phyloP scores from a whole-genome alignment of 2,113 vertebrate species.

The Percopsis transmontana region DNA sequence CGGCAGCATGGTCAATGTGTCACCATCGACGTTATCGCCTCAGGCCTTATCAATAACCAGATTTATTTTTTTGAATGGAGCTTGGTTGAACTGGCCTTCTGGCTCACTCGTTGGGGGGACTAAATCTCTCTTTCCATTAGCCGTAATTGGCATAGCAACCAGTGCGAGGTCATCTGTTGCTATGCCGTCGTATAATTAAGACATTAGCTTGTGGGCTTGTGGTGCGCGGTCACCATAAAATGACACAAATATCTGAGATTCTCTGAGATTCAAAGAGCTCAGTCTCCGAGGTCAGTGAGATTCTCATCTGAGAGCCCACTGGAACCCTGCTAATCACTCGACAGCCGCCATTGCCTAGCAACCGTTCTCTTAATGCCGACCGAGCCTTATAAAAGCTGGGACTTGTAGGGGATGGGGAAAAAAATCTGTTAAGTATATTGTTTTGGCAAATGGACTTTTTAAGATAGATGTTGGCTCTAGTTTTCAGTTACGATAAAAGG shows the following conservation, averaged over 20 bases:
- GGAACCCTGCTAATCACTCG: conserved; percentile 46
- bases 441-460: conserved; percentile 22
- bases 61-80: not conserved
- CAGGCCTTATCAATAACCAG: too few species aligned
- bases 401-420: not conserved
- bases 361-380: conserved; percentile 34
- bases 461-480: not conserved
- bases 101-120: not conserved
- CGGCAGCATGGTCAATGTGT: too few species aligned
- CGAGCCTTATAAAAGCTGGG: conserved; percentile 21
- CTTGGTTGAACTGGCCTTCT: not conserved
- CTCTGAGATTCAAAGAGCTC: conserved; percentile 29
- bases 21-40: too few species aligned
- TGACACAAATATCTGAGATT: conserved; percentile 39
- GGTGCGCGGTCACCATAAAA: conserved; percentile 31
- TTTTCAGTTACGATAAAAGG: conserved; percentile 11
- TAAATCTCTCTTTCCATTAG: not conserved
- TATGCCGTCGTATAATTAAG: conserved; percentile 27
- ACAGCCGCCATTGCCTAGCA: conserved; percentile 69
- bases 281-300: conserved; percentile 22
- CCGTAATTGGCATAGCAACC: conserved; percentile 39
- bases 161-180: conserved; percentile 17
- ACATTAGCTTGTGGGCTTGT: not conserved
- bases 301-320: conserved; percentile 26
- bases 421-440: conserved; percentile 3